Base-by-base conservation (phyloP, 2,888 invertebrate genomes). In the Nowickia ferox region DNA sequence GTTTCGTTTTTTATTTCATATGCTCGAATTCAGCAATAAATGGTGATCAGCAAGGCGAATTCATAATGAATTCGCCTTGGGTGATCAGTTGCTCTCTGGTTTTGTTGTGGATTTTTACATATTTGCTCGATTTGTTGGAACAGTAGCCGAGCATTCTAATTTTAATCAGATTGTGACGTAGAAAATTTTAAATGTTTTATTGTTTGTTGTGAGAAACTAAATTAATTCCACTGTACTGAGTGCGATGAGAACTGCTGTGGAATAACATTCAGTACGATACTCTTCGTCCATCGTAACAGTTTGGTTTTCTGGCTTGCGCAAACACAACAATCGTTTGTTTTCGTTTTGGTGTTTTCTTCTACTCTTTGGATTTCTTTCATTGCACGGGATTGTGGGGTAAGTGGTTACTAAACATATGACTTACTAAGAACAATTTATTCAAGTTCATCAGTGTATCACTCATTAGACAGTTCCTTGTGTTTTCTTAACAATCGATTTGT, bases 271-370 rank as follows among this genome's bases (percentile, higher is more conserved):
- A 86, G 83, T 83, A 80, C 76, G 76, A 55, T 74, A 61, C 83
- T 86, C 86, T 80, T 83, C 72, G 79, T 80, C 79, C 72, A 86
- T 61, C 40, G 72, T 68, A 72, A 66, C 83, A 79, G 86, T 83
- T 80, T 80, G 51, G n/a, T 76, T 79, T 71, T 76, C 40, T 85
- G 75, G 76, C 76, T 80, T 86, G 86, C 86, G 86, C 86, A 86
- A 46, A 76, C 19, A 76, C 6, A 55, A 48, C 71, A 71, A 68
- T 75, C 46, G 63, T 30, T 9, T 3, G 40, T 30, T 55, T 63
- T 63, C 38, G 44, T 13, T 55, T 63, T 19, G 19, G 22, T 42
- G 17, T 65, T 57, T 22, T 51, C 5, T 40, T 40, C 44, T 6
- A 42, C 48, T 30, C 5, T 55, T 66, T 40, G 22, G 59, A 61